Evolutionary conservation across 1,140 invertebrate species (phyloP), one percentile per base, ranked within the genome.

Genomic region (Drosophila ananassae): DNA sequence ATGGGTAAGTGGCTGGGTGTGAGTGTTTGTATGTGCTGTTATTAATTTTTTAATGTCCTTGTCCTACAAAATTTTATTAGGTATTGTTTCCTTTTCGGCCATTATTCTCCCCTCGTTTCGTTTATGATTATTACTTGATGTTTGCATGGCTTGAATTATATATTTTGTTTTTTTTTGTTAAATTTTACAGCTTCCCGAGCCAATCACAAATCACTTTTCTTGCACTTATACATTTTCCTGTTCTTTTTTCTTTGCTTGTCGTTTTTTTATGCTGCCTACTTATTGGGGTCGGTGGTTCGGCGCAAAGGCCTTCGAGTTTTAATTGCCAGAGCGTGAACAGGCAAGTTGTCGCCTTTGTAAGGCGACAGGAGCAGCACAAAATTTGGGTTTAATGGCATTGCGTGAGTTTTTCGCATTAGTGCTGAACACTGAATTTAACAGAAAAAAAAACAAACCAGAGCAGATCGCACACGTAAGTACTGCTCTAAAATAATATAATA

Each of bases 291-390:
- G 63, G 3, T 44, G 8, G 44, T 10, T 22, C 63, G 44, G 10
- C 25, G 55, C 46, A 30, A 50, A 91, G 90, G 90, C 90, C 80
- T 91, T 90, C 83, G 90, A 91, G 66, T 91, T 91, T 91, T 91
- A 91, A 91, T 91, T 91, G 79, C 81, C 64, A 47, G 41, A 61
- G 72, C 62, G 66, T 64, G 77, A 72, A 83, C 77, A 56, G 82
- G 73, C 79, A 69, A 75, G 89, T 90, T 77, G 81, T 80, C 54
- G 74, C 53, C 60, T 44, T 55, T 60, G 63, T 53, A 47, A 58
- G 46, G 52, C 54, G 6, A n/a, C 44, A 39, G 56, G 51, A 79
- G 71, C 80, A 87, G 82, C 82, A 87, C 78, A 87, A 87, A 85
- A 68, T 81, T 76, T 87, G 78, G 78, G 53, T 76, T 63, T 78